Evolutionary conservation across 2,113 vertebrate species (phyloP).

Genomic region (Parotia lawesii): DNA sequence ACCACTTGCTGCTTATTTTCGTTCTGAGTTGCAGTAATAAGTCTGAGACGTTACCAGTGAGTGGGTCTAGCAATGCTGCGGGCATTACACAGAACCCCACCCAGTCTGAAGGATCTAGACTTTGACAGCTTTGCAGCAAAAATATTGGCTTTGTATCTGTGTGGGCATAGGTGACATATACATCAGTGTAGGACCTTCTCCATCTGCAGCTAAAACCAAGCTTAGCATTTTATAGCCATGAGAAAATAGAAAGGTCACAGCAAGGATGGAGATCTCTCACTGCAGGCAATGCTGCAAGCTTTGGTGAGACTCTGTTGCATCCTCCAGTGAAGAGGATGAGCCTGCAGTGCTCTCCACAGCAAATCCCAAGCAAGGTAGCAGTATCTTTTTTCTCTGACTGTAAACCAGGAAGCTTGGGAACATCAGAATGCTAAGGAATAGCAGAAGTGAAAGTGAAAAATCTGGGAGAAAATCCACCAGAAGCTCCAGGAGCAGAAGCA

Average conservation of each 20-base stretch:
- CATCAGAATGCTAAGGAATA: neutral
- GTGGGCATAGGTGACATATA: neutral
- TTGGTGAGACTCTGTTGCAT: neutral
- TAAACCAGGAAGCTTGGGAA: neutral
- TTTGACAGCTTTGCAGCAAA: neutral
- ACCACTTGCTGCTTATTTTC: slow-evolving; percentile 32
- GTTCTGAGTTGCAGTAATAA: neutral
- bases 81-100: neutral
- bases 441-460: neutral
- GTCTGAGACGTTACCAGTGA: neutral
- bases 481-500: neutral
- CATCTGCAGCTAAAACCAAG: neutral
- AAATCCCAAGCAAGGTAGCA: neutral
- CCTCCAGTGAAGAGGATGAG: neutral
- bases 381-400: neutral
- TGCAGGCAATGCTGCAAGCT: neutral
- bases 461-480: neutral
- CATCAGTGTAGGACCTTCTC: neutral
- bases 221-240: neutral
- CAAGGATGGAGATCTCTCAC: neutral
- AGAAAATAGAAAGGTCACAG: neutral
- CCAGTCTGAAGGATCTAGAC: neutral
- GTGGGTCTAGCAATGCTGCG: neutral
- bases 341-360: neutral
- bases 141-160: neutral